Conservation (phyloP, 2,113 vertebrate species). For the Edolisoma coerulescens region DNA sequence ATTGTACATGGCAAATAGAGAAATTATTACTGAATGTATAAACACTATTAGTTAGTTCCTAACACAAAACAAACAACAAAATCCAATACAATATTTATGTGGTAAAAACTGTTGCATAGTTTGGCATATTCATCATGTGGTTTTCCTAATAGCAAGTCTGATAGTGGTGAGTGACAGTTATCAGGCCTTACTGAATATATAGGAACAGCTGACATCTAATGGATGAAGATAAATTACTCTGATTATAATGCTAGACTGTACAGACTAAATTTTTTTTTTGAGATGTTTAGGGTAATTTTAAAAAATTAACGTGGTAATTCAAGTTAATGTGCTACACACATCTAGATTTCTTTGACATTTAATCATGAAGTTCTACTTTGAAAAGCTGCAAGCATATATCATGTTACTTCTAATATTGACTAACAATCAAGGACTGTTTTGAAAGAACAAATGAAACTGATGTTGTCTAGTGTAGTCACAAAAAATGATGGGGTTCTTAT, state of each 20-base stretch:
- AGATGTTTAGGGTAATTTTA: background rate
- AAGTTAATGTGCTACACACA: background rate
- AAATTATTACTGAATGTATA: background rate
- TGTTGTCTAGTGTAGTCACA: background rate
- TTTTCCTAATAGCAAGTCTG: background rate
- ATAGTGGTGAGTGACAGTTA: background rate
- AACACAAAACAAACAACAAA: background rate
- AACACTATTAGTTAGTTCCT: background rate
- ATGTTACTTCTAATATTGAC: background rate
- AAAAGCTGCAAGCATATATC: background rate
- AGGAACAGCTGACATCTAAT: background rate
- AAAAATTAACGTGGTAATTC: background rate
- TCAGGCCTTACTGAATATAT: background rate
- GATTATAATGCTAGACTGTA: background rate
- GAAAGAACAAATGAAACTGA: background rate
- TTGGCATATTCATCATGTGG: background rate
- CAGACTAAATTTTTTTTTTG: background rate
- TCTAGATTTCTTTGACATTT: background rate
- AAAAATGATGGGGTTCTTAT: background rate
- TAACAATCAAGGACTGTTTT: background rate
- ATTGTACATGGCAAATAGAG: background rate
- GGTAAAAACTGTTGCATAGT: background rate
- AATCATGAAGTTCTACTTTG: background rate
- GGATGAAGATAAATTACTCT: conserved; percentile 12
- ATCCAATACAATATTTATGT: background rate